phyloP scores from a whole-genome alignment of 2,888 invertebrate species.

The Nymphalis polychloros region DNA sequence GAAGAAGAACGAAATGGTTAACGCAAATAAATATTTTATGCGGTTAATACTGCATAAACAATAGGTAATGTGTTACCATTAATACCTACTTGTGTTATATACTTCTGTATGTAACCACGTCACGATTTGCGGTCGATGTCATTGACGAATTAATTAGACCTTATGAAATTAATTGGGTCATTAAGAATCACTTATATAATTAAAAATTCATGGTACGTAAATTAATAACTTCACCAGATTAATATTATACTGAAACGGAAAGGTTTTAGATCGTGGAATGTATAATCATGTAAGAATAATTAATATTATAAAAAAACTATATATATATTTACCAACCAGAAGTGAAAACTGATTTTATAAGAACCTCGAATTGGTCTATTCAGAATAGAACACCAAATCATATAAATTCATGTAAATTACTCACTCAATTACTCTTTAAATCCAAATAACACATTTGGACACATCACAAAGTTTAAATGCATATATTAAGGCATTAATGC shows the following conservation, averaged over 20 bases:
- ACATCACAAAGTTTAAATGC: too few species aligned
- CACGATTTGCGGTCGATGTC: slow-evolving; percentile 12
- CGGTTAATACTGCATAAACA: too few species aligned
- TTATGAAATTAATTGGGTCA: slow-evolving; percentile 9
- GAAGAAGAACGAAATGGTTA: too few species aligned
- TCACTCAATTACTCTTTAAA: too few species aligned
- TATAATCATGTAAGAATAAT: background rate
- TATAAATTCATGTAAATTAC: too few species aligned
- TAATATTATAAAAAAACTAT: background rate
- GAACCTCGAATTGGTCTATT: too few species aligned
- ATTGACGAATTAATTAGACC: slow-evolving; percentile 5
- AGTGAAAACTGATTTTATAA: too few species aligned
- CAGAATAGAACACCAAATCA: too few species aligned
- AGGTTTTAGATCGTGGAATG: background rate
- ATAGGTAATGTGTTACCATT: background rate
- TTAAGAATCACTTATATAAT: background rate
- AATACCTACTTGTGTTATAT: background rate
- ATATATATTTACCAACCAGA: too few species aligned
- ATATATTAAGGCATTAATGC: too few species aligned
- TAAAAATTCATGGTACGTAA: background rate
- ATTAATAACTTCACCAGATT: background rate
- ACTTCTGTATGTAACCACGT: background rate
- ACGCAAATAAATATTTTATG: too few species aligned
- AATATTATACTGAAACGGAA: background rate
- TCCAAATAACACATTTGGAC: too few species aligned